These are phyloP conservation scores for Popillia japonica DNA, from an alignment of 1,140 invertebrate genomes.

Conservation along the genomic window DNA sequence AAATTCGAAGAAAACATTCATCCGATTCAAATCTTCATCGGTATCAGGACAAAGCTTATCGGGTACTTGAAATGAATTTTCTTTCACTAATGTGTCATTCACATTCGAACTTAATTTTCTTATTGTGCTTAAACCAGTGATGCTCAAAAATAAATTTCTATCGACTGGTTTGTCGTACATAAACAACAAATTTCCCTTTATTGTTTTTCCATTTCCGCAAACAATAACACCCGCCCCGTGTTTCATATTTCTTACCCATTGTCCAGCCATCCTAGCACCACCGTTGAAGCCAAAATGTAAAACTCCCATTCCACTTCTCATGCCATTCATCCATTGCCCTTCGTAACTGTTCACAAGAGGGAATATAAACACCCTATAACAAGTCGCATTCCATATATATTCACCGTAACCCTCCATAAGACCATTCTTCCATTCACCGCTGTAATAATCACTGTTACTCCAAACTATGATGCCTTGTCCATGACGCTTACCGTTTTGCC, in stretches of 20 bases:
- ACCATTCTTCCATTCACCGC: slow-evolving; percentile 66
- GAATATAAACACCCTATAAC: slow-evolving; percentile 63
- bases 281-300: slow-evolving; percentile 64
- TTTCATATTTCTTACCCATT: slow-evolving; percentile 66
- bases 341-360: slow-evolving; percentile 63
- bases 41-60: neutral
- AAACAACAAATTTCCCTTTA: slow-evolving; percentile 63
- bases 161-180: slow-evolving; percentile 61
- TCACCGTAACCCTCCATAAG: slow-evolving; percentile 66
- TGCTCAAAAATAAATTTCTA: neutral
- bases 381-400: slow-evolving; percentile 65
- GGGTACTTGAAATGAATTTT: neutral
- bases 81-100: neutral
- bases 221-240: slow-evolving; percentile 65
- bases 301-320: slow-evolving; percentile 62
- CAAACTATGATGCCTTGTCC: slow-evolving; percentile 67
- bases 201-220: slow-evolving; percentile 64
- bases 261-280: slow-evolving; percentile 64
- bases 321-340: slow-evolving; percentile 65
- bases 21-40: neutral
- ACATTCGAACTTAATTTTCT: neutral
- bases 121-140: neutral
- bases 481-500: slow-evolving; percentile 61
- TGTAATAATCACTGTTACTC: slow-evolving; percentile 65
- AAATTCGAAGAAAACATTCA: neutral